Conservation (phyloP, 2,888 invertebrate genomes). For the Autographa pulchrina region DNA sequence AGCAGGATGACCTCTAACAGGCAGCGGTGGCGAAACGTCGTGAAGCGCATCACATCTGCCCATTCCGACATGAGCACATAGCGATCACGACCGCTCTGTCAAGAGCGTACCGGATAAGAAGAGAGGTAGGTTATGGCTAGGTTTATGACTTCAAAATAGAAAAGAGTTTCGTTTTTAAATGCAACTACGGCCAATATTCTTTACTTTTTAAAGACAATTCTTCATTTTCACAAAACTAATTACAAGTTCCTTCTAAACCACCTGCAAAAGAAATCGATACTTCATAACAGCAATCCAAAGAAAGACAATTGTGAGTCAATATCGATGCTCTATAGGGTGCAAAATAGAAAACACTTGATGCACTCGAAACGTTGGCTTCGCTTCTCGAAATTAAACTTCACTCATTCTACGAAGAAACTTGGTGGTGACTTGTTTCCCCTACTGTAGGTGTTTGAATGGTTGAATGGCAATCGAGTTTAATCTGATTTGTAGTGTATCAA, state of each 20-base stretch:
- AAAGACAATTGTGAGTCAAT: conserved; percentile 12
- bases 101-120: too few species aligned
- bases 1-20: too few species aligned
- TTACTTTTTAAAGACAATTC: too few species aligned
- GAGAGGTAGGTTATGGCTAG: too few species aligned
- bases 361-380: conserved; percentile 54
- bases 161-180: too few species aligned
- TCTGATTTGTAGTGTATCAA: background rate
- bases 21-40: too few species aligned
- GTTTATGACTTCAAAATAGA: too few species aligned
- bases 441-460: conserved; percentile 8
- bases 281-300: background rate
- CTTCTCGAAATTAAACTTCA: conserved; percentile 68
- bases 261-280: background rate
- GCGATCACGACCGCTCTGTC: too few species aligned
- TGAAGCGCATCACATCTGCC: too few species aligned
- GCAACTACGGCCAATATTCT: too few species aligned
- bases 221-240: background rate
- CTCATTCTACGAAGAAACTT: conserved; percentile 59
- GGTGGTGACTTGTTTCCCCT: conserved; percentile 43
- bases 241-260: background rate
- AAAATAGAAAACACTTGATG: conserved; percentile 53
- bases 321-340: conserved; percentile 22
- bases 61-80: too few species aligned
- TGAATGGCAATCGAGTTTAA: background rate